These are phyloP conservation scores for Vidua chalybeata DNA, from an alignment of 2,113 vertebrate species.

Conservation along the genomic window DNA sequence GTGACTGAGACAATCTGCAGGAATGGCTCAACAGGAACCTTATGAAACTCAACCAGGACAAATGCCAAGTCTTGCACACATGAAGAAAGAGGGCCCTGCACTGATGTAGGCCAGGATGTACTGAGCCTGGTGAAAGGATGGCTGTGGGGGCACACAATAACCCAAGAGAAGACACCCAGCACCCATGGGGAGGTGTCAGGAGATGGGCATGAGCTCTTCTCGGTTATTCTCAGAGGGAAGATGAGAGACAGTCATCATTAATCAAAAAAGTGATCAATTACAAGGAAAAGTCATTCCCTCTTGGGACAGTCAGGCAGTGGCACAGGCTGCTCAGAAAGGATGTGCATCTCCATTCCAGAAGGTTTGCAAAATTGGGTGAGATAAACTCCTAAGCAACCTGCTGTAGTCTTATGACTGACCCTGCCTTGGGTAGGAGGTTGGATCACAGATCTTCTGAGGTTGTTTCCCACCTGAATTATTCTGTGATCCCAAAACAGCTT, in stretches of 20 bases:
- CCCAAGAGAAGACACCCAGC: background rate
- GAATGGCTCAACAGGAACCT: background rate
- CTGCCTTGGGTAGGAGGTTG: background rate
- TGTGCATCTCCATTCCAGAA: background rate
- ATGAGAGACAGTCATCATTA: background rate
- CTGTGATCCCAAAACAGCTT: background rate
- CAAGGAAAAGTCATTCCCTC: background rate
- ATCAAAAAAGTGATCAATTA: background rate
- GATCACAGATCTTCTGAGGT: background rate
- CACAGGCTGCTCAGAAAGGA: background rate
- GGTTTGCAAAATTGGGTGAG: background rate
- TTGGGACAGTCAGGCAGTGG: background rate
- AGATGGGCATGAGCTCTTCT: background rate
- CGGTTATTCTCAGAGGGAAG: background rate
- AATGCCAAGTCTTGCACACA: background rate
- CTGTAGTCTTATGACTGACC: background rate
- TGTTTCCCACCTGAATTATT: background rate
- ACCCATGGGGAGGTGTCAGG: background rate
- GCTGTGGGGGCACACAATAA: rapidly evolving
- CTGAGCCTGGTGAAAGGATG: background rate
- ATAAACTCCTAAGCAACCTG: background rate
- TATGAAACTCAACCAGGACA: background rate
- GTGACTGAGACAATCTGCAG: background rate
- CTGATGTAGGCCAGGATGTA: background rate
- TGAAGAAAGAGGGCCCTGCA: background rate